These are phyloP conservation scores for Heteractis magnifica DNA, from an alignment of 92 coral and sea anemone species.

Conservation along the genomic window DNA sequence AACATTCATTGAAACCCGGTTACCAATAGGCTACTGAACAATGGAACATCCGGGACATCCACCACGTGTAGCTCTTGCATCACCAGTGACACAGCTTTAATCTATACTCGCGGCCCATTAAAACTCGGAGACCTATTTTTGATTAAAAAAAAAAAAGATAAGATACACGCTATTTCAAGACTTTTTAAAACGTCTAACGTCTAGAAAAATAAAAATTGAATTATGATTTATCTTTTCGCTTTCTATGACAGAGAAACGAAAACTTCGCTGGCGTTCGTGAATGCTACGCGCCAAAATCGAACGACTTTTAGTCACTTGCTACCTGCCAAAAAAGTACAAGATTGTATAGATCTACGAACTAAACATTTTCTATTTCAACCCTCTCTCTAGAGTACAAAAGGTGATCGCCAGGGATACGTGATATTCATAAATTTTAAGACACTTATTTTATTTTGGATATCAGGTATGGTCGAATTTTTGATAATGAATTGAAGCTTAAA, in stretches of 20 bases:
- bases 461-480: background rate
- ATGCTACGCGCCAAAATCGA: background rate
- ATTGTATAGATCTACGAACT: background rate
- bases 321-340: background rate
- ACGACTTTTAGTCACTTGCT: background rate
- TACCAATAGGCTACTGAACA: conserved; percentile 36
- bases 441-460: background rate
- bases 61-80: conserved; percentile 17
- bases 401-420: background rate
- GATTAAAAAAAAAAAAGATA: background rate
- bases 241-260: background rate
- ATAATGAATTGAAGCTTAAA: background rate
- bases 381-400: background rate
- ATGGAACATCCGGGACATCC: conserved; percentile 37
- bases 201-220: background rate
- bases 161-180: background rate
- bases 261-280: background rate
- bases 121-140: background rate
- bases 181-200: background rate
- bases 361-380: too few relatives aligned
- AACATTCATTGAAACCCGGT: conserved; percentile 11
- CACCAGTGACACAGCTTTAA: background rate
- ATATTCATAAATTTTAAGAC: background rate
- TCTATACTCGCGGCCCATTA: background rate
- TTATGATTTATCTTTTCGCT: background rate